Conservation (phyloP, 2,113 vertebrate species). For the Sus scrofa region DNA sequence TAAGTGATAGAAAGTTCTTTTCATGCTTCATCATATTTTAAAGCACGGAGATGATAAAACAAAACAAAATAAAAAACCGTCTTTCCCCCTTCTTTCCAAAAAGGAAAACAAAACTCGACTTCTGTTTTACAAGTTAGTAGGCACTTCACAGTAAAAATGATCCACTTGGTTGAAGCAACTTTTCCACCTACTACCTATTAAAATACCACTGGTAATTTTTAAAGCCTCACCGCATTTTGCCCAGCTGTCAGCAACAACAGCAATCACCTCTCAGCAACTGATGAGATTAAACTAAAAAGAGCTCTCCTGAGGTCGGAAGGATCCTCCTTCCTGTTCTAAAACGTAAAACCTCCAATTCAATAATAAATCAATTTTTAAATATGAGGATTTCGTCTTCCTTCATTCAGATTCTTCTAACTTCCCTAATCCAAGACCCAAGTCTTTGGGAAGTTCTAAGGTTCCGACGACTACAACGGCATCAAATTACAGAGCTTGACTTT, state of each 20-base stretch:
- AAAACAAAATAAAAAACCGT: neutral
- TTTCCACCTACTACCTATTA: neutral
- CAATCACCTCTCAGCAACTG: neutral
- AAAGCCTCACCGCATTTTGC: neutral
- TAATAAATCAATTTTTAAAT: neutral
- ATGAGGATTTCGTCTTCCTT: neutral
- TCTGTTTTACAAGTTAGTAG: neutral
- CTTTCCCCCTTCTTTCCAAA: neutral
- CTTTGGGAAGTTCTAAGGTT: neutral
- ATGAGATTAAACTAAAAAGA: neutral
- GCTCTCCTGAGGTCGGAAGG: neutral
- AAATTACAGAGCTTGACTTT: constrained; percentile 33
- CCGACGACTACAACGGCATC: neutral
- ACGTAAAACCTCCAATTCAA: constrained; percentile 11
- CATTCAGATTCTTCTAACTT: neutral
- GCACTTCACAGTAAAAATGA: neutral
- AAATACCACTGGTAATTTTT: neutral
- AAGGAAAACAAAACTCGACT: neutral
- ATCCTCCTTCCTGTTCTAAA: constrained; percentile 59
- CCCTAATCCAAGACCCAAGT: neutral
- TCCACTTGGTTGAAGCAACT: neutral
- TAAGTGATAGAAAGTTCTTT: neutral
- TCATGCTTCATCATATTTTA: neutral
- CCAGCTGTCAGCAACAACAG: neutral
- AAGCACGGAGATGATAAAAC: neutral